These are phyloP conservation scores for Forbesichthys agassizii DNA, from an alignment of 2,113 vertebrate species.

Conservation along the genomic window DNA sequence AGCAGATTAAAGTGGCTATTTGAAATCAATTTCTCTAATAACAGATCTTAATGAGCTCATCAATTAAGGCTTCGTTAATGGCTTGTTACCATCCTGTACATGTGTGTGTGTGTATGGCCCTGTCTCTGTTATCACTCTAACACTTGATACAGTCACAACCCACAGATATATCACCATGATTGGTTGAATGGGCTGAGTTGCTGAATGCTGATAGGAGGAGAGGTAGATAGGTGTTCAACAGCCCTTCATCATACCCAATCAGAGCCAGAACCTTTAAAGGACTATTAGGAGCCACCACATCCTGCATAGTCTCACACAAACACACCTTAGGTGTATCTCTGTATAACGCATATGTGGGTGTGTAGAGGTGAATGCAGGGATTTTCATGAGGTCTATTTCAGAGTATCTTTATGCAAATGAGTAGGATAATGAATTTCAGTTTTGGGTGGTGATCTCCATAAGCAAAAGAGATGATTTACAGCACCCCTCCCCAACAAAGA, in stretches of 20 bases:
- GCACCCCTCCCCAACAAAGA: constrained; percentile 60
- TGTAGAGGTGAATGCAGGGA: constrained; percentile 29
- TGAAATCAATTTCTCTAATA: constrained; percentile 99
- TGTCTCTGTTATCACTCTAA: constrained; percentile 24
- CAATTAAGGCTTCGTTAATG: constrained; percentile 99
- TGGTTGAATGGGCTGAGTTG: constrained; percentile 30
- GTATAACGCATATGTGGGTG: constrained; percentile 5
- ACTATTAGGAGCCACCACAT: constrained; percentile 50
- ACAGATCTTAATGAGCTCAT: constrained; percentile 99
- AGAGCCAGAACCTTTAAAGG: constrained; percentile 72
- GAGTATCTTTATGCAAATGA: constrained; percentile 85
- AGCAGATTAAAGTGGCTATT: constrained; percentile 98
- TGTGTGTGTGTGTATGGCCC: constrained; percentile 18
- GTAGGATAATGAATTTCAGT: constrained; percentile 83
- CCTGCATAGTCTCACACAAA: neutral
- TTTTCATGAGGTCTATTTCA: constrained; percentile 65
- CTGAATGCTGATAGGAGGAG: constrained; percentile 82
- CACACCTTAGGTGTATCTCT: neutral
- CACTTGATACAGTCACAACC: constrained; percentile 35
- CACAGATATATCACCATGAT: constrained; percentile 47
- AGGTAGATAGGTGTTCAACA: constrained; percentile 49
- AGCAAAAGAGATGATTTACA: constrained; percentile 83
- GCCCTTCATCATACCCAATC: constrained; percentile 12
- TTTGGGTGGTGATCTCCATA: constrained; percentile 84
- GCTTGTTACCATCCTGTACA: constrained; percentile 81